Percentiles rank a stretch among this genome's conserved stretches.
Conservation (phyloP, 1,140 invertebrate species). For the Heliconius nattereri region DNA sequence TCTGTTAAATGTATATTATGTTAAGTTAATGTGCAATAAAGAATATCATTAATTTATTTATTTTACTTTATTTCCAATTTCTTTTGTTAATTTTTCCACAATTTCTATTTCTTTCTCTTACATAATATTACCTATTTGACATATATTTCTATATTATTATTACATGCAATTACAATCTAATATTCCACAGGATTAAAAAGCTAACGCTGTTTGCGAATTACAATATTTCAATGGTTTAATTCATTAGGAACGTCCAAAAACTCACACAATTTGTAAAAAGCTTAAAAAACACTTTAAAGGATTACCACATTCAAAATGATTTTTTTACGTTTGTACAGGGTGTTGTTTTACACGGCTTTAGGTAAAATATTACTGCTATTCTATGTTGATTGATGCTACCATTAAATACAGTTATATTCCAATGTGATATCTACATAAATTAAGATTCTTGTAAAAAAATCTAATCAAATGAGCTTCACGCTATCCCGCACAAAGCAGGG, state of each 20-base stretch:
- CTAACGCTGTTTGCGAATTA: background rate
- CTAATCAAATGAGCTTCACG: too few relatives aligned
- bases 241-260: constrained; percentile 4
- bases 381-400: background rate
- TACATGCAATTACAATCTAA: background rate
- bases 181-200: background rate
- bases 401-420: background rate
- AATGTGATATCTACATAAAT: too few relatives aligned
- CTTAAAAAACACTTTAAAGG: constrained; percentile 18
- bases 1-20: too few relatives aligned
- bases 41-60: too few relatives aligned
- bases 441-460: too few relatives aligned
- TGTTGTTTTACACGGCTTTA: constrained; percentile 23
- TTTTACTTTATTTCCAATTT: too few relatives aligned
- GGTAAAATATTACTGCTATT: constrained; percentile 34
- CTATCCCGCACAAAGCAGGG: too few relatives aligned
- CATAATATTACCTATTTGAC: too few relatives aligned
- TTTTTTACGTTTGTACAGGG: constrained; percentile 21
- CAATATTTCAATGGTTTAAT: constrained; percentile 16
- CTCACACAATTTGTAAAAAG: constrained; percentile 14
- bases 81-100: too few relatives aligned
- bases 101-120: too few relatives aligned
- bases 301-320: constrained; percentile 21
- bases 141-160: too few relatives aligned
- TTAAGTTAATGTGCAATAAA: too few relatives aligned